Evolutionary conservation across 2,888 invertebrate species (phyloP).

Genomic region (Suillia variegata): DNA sequence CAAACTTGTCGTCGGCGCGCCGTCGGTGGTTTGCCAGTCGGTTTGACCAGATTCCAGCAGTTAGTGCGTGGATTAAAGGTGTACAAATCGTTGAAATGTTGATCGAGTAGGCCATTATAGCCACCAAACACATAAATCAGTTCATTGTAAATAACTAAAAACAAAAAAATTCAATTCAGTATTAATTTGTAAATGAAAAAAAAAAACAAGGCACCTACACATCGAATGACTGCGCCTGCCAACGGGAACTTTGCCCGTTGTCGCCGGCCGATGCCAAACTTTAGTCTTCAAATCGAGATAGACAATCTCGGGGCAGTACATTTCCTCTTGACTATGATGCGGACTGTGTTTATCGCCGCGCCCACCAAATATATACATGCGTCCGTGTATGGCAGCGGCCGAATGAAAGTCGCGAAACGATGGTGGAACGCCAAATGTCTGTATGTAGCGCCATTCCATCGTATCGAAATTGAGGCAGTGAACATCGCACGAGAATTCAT

Average conservation of each 20-base stretch:
- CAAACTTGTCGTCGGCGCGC: constrained; percentile 80
- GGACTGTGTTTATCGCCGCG: constrained; percentile 75
- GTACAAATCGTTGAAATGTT: constrained; percentile 85
- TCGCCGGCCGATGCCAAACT: constrained; percentile 71
- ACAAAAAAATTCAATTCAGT: constrained; percentile 33
- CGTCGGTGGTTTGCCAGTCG: constrained; percentile 68
- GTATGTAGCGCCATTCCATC: constrained; percentile 72
- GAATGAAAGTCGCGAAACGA: constrained; percentile 88
- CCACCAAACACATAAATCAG: constrained; percentile 90
- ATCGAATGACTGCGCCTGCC: constrained; percentile 91
- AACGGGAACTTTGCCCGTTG: constrained; percentile 71
- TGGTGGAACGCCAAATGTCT: constrained; percentile 70
- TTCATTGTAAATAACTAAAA: constrained; percentile 76
- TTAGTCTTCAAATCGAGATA: constrained; percentile 74
- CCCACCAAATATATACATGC: constrained; percentile 91
- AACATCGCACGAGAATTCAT: constrained; percentile 80
- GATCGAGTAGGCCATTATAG: constrained; percentile 76
- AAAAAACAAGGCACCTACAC: constrained; percentile 66
- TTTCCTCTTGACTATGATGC: constrained; percentile 71
- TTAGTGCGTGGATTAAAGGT: constrained; percentile 71
- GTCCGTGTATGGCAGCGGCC: constrained; percentile 74
- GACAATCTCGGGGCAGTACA: constrained; percentile 78
- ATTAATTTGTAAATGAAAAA: background rate
- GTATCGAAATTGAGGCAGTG: constrained; percentile 76
- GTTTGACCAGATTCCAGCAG: constrained; percentile 68